A percentile compares a stretch with the other conserved stretches of the same genome.
Evolutionary conservation across 2,113 vertebrate genomes (phyloP).

Genomic region (Pangasianodon hypophthalmus): DNA sequence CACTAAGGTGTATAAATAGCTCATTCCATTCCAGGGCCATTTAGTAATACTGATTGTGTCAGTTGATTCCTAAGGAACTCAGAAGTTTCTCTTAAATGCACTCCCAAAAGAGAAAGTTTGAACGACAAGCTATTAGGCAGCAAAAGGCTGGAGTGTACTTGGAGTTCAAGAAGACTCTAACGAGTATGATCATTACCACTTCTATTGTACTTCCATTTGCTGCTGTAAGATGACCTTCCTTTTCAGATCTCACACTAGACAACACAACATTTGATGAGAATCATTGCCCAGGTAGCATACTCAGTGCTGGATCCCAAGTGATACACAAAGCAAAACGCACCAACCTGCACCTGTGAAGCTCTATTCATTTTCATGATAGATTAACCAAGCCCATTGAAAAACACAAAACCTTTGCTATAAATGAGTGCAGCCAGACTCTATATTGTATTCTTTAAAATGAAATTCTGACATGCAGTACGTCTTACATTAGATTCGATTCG

Average conservation of each 20-base stretch:
- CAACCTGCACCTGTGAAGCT: constrained; percentile 37
- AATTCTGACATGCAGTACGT: not conserved
- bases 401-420: constrained; percentile 45
- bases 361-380: constrained; percentile 50
- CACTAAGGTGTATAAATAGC: not conserved
- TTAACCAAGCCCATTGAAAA: constrained; percentile 20
- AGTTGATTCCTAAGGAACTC: not conserved
- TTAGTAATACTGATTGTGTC: not conserved
- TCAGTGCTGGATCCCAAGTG: constrained; percentile 48
- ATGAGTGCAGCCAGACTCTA: not conserved
- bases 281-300: constrained; percentile 36
- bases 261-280: constrained; percentile 34
- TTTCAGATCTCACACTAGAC: constrained; percentile 18
- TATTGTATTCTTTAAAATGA: not conserved
- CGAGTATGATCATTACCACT: not conserved
- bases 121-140: not conserved
- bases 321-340: constrained; percentile 41
- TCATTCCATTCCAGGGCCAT: not conserved
- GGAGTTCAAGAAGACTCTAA: not conserved
- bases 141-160: not conserved
- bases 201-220: not conserved
- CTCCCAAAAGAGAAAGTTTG: not conserved
- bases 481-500: not conserved
- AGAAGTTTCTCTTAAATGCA: not conserved
- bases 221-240: not conserved